These are phyloP conservation scores for Phengaris arion DNA, from an alignment of 2,888 invertebrate species.

Conservation along the genomic window DNA sequence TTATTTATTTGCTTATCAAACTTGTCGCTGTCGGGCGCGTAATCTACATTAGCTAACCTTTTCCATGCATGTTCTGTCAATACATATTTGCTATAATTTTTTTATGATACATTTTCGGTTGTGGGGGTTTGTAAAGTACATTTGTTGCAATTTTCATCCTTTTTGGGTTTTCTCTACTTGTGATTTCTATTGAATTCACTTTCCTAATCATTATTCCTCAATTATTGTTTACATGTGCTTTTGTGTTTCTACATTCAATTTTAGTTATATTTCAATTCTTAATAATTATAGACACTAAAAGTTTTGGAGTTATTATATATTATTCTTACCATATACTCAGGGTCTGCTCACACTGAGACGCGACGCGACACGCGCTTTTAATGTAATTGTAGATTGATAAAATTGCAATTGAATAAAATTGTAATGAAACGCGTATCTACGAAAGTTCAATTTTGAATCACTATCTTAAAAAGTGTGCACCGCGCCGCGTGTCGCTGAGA, in stretches of 20 bases:
- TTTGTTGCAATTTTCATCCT: neutral
- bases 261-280: neutral
- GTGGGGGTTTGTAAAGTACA: neutral
- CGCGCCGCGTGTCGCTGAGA: too few species aligned
- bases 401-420: too few species aligned
- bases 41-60: neutral
- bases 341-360: too few species aligned
- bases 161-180: too few species aligned
- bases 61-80: neutral
- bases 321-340: too few species aligned
- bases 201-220: neutral
- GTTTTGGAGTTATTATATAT: too few species aligned
- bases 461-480: too few species aligned
- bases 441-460: too few species aligned
- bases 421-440: too few species aligned
- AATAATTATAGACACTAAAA: neutral
- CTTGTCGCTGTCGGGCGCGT: neutral
- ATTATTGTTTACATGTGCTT: neutral
- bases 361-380: too few species aligned
- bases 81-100: neutral
- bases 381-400: too few species aligned
- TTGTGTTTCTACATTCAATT: neutral
- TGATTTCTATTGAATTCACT: too few species aligned
- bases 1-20: slow-evolving; percentile 24
- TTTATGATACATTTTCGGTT: neutral